Percentiles rank a stretch among this genome's conserved stretches.
These are phyloP conservation scores for Myrmecobius fasciatus DNA, from an alignment of 2,113 vertebrate species.

Conservation along the genomic window DNA sequence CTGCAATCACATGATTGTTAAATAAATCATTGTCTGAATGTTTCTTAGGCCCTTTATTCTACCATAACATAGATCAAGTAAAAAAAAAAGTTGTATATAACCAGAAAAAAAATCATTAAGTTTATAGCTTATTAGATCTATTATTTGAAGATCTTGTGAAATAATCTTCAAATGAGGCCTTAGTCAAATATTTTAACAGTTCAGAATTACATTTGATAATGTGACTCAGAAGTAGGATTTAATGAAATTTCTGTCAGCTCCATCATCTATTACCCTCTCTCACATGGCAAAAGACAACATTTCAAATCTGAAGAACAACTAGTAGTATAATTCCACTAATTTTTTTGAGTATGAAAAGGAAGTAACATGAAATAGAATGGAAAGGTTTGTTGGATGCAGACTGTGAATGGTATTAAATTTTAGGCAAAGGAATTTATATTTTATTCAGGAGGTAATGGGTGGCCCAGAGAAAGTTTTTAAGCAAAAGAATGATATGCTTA, in stretches of 20 bases:
- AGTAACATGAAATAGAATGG: neutral
- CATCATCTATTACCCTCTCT: neutral
- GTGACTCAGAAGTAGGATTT: neutral
- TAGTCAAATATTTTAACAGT: neutral
- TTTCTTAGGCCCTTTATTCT: neutral
- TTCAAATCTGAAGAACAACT: neutral
- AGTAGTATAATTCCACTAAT: neutral
- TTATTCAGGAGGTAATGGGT: neutral
- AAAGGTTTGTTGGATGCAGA: neutral
- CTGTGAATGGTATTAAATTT: neutral
- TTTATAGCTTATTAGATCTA: neutral
- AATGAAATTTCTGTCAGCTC: neutral
- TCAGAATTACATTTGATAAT: neutral
- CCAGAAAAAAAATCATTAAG: neutral
- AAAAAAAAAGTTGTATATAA: neutral
- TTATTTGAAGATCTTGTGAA: neutral
- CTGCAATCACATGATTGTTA: neutral
- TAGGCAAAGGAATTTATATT: neutral
- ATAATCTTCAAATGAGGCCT: neutral
- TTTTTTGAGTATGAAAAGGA: neutral
- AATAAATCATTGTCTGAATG: neutral
- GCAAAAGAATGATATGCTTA: neutral
- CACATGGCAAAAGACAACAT: neutral
- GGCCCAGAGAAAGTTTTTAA: neutral
- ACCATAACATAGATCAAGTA: neutral